Evolutionary conservation across 1,140 invertebrate genomes (phyloP), one percentile per base, ranked within the genome.

Genomic region (Hydropsyche tenuis): DNA sequence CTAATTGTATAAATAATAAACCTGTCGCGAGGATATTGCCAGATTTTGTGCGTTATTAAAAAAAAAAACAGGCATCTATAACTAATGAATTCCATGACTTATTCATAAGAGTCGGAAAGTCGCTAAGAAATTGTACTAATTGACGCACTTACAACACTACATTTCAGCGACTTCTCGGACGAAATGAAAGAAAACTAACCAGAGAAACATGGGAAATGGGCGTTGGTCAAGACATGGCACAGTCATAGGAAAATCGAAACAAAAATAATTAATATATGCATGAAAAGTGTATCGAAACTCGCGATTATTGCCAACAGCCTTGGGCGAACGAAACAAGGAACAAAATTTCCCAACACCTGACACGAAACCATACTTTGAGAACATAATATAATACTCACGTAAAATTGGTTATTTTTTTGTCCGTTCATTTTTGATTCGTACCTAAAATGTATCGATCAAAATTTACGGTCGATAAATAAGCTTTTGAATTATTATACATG

Each of bases 71-170:
- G n/a, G n/a, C n/a, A n/a, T n/a, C n/a, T 9, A 37, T 37, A 37
- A 3, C 23, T 60, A 60, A 60, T 14, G 56, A 60, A 60, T 20
- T 18, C 23, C 22, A 60, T 60, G 20, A 60, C 25, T 60, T 25
- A 60, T 60, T 60, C 56, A 25, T n/a, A 60, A 5, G 56, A 23
- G 22, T 22, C 56, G 23, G 22, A 20, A 60, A 60, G 22, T 60
- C n/a, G 56, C 56, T 20, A 60, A 23, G 56, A 48, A 60, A 60
- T 60, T 60, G 56, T 14, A 27, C 56, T 60, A 60, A 60, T 60
- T 60, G 23, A 60, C 56, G 56, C 56, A 60, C 56, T 60, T 60
- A 22, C 56, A 14, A 14, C 56, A 60, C 14, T 6, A 25, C 20
- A 9, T 60, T 60, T 60, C 56, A 60, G 56, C 56, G 25, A 48